Evolutionary conservation across 2,113 vertebrate species (phyloP).

Genomic region (zebrafish (Danio rerio)): GRCz12tu NC_133179.1:24482001-24482500

Average conservation of each 20-base stretch:
- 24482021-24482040: neutral
- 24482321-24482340: neutral
- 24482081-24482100: neutral
- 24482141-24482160: neutral
- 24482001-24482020: no score
- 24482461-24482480: neutral
- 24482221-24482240: neutral
- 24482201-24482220: neutral
- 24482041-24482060: neutral
- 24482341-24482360: neutral
- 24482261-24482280: constrained; percentile 4
- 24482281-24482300: neutral
- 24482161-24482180: neutral
- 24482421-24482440: neutral
- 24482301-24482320: neutral
- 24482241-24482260: constrained; percentile 6
- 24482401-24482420: neutral
- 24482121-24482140: neutral
- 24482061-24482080: neutral
- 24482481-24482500: neutral
- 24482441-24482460: neutral
- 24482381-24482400: neutral
- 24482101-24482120: constrained; percentile 1
- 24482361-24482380: constrained; percentile 6
- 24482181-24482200: neutral